Percentiles rank a stretch among this genome's conserved stretches.
These are phyloP conservation scores for Tragelaphus strepsiceros DNA, from an alignment of 2,113 vertebrate genomes.

Conservation along the genomic window DNA sequence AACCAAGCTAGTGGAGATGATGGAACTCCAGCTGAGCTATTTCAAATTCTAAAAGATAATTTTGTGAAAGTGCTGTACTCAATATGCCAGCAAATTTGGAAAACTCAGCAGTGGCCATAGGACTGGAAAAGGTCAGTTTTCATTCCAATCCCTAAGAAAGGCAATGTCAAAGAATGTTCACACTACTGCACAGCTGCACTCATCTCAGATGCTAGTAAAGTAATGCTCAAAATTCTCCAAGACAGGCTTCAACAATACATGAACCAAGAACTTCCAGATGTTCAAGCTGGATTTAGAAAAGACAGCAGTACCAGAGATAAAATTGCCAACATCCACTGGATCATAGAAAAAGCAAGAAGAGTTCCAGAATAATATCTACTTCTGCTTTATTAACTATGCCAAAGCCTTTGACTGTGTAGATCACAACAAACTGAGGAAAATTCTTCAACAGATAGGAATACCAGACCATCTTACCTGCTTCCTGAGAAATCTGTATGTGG, in stretches of 20 bases:
- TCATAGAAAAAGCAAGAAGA: background rate
- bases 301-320: background rate
- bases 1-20: background rate
- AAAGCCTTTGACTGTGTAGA: background rate
- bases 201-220: background rate
- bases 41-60: background rate
- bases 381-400: background rate
- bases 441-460: background rate
- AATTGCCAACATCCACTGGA: background rate
- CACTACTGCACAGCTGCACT: background rate
- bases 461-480: background rate
- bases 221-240: background rate
- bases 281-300: background rate
- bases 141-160: background rate
- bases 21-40: background rate
- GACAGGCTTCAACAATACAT: background rate
- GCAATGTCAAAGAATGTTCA: background rate
- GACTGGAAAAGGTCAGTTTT: background rate
- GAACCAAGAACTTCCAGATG: background rate
- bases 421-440: background rate
- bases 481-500: background rate
- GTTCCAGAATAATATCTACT: background rate
- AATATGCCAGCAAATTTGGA: background rate
- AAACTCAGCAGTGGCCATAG: background rate
- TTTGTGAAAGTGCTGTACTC: background rate